These are phyloP conservation scores for Callocephalon fimbriatum DNA, from an alignment of 2,113 vertebrate genomes.

Conservation along the genomic window DNA sequence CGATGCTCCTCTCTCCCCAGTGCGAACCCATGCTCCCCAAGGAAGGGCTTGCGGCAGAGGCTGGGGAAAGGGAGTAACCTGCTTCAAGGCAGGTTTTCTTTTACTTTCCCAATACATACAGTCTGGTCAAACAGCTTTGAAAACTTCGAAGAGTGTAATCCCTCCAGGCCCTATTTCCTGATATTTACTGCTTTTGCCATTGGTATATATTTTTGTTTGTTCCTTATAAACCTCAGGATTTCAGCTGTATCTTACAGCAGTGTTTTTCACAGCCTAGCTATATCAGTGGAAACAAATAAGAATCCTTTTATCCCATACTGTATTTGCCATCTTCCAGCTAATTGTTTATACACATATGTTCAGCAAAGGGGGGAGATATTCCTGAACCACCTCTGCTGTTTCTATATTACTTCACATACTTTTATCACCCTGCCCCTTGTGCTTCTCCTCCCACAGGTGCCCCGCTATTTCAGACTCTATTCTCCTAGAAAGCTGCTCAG, in stretches of 20 bases:
- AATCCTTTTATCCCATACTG: neutral
- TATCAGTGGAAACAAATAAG: neutral
- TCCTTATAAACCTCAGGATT: neutral
- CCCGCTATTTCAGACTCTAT: neutral
- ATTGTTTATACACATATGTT: neutral
- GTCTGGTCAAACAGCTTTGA: neutral
- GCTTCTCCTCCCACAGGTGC: neutral
- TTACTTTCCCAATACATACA: neutral
- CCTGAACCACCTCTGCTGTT: neutral
- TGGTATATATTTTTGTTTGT: neutral
- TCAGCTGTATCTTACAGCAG: neutral
- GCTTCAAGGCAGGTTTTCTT: neutral
- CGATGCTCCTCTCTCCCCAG: fast-evolving
- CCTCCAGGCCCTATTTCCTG: neutral
- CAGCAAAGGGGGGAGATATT: neutral
- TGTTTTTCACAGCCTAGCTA: neutral
- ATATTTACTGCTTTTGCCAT: neutral
- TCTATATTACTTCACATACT: neutral
- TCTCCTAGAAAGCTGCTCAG: neutral
- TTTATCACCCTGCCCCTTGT: neutral
- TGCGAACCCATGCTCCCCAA: fast-evolving
- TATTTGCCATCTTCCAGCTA: neutral
- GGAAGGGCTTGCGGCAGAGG: neutral
- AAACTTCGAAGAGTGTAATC: neutral
- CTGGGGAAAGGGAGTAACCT: neutral